phyloP scores from a whole-genome alignment of 2,797 vertebrate genomes.

The Darevskia nairensis region DNA sequence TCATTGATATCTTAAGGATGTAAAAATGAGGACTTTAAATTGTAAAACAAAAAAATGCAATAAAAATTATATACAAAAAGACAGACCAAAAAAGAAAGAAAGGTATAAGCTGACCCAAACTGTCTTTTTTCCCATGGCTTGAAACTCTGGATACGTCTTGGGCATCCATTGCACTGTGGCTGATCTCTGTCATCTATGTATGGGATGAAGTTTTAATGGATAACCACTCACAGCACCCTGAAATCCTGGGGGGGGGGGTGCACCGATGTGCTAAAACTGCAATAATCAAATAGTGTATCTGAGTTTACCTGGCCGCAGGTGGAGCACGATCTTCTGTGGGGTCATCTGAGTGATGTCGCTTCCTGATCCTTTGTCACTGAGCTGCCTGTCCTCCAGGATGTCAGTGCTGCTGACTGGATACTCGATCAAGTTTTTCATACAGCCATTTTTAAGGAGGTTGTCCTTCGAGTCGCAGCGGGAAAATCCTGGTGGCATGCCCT shows the following conservation, averaged over 20 bases:
- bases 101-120: neutral
- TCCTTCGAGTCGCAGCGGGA: slow-evolving; percentile 87
- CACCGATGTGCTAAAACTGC: neutral
- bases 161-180: neutral
- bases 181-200: neutral
- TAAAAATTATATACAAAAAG: no score
- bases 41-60: no score
- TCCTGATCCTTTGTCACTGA: slow-evolving; percentile 86
- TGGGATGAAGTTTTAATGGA: neutral
- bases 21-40: no score
- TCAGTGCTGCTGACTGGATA: slow-evolving; percentile 81
- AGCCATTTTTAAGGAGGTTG: slow-evolving; percentile 83
- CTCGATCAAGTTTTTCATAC: slow-evolving; percentile 75
- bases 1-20: no score
- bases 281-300: neutral
- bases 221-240: neutral
- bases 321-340: slow-evolving; percentile 88
- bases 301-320: slow-evolving; percentile 86
- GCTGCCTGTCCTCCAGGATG: slow-evolving; percentile 74
- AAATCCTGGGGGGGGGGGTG: neutral
- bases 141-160: neutral
- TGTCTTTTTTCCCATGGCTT: neutral
- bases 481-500: slow-evolving; percentile 78
- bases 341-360: slow-evolving; percentile 86
- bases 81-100: no score